Conservation (phyloP, 2,888 invertebrate genomes). For the Coremacera marginata region DNA sequence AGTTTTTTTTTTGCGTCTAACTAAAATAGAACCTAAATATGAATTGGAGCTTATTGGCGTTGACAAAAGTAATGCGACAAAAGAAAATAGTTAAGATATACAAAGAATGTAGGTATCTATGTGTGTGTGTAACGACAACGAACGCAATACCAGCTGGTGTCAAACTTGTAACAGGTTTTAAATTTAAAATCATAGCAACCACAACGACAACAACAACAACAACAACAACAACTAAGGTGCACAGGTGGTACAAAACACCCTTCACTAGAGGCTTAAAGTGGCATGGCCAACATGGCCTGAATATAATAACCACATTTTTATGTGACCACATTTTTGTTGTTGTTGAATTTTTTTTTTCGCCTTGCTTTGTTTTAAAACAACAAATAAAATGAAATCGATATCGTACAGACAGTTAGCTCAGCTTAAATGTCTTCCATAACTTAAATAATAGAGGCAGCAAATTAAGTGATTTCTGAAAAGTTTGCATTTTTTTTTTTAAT, state of each 20-base stretch:
- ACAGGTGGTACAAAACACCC: conserved; percentile 11
- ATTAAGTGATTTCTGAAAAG: neutral
- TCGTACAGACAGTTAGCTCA: neutral
- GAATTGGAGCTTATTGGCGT: too few species aligned
- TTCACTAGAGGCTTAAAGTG: neutral
- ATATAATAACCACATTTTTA: neutral
- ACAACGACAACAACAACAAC: neutral
- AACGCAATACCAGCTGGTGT: neutral
- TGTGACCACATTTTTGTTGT: conserved; percentile 24
- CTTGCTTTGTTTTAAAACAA: conserved; percentile 4
- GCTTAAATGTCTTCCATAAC: neutral
- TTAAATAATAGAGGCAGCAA: neutral
- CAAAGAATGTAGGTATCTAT: too few species aligned
- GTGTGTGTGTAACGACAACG: neutral
- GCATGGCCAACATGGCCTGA: neutral
- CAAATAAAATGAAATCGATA: conserved; percentile 15
- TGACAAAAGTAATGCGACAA: neutral
- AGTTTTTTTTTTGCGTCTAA: too few species aligned
- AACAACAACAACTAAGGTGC: neutral
- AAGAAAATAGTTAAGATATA: neutral
- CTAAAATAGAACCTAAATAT: too few species aligned
- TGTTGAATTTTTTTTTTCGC: neutral
- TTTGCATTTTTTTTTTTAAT: neutral
- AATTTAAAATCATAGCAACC: neutral
- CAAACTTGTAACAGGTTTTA: neutral